These are phyloP conservation scores for Pluvianellus socialis DNA, from an alignment of 2,113 vertebrate species.

Conservation along the genomic window DNA sequence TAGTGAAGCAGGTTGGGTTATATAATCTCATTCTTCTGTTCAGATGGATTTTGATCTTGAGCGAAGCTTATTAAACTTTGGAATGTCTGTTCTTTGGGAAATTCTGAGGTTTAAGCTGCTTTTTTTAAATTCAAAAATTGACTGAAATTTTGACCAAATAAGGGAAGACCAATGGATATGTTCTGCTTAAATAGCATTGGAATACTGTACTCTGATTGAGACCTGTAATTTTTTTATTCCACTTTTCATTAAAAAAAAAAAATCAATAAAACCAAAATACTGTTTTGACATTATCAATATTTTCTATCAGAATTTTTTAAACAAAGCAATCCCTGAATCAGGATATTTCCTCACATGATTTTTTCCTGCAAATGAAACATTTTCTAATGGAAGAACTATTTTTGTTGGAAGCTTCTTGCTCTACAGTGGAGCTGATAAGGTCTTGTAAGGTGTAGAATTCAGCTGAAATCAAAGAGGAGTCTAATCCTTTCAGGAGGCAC, in stretches of 20 bases:
- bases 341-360: background rate
- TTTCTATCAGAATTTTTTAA: background rate
- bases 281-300: background rate
- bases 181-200: background rate
- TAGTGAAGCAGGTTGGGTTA: background rate
- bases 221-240: background rate
- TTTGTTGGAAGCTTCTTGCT: background rate
- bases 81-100: background rate
- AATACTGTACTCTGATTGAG: background rate
- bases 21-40: background rate
- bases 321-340: background rate
- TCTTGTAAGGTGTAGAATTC: background rate
- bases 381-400: background rate
- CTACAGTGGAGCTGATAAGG: background rate
- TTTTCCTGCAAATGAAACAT: background rate
- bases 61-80: background rate
- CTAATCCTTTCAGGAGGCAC: background rate
- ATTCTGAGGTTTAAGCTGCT: background rate
- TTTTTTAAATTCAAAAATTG: background rate
- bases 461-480: background rate
- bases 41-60: background rate
- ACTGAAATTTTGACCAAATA: background rate
- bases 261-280: background rate
- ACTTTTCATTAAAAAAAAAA: background rate
- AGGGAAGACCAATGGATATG: background rate